A percentile compares a stretch with the other conserved stretches of the same genome.
These are phyloP conservation scores for Chelon labrosus DNA, from an alignment of 2,797 vertebrate species.

Conservation along the genomic window DNA sequence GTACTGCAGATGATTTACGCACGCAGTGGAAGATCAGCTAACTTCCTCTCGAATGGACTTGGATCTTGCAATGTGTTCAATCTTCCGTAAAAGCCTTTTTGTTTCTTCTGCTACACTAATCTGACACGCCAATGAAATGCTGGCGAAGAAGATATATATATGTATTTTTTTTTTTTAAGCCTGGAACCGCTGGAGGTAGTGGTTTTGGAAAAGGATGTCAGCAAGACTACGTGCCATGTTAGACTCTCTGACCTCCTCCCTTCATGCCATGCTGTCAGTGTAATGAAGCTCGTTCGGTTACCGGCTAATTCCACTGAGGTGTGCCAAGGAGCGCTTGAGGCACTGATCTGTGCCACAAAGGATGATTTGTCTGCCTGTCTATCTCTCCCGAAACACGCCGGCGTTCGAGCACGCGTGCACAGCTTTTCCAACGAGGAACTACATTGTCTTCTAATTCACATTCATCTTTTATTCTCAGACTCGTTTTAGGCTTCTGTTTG, in stretches of 20 bases:
- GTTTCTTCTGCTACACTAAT: slow-evolving; percentile 9
- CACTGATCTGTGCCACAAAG: slow-evolving; percentile 37
- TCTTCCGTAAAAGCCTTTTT: not conserved
- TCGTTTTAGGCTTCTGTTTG: slow-evolving; percentile 6
- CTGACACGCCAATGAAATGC: slow-evolving; percentile 18
- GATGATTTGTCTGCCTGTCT: slow-evolving; percentile 11
- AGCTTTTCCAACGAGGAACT: not conserved
- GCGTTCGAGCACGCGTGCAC: too few species aligned
- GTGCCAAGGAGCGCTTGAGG: slow-evolving; percentile 55
- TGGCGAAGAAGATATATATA: not conserved
- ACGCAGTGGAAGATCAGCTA: slow-evolving; percentile 19
- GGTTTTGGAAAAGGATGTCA: slow-evolving; percentile 49
- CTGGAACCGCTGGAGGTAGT: slow-evolving; percentile 37
- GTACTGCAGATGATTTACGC: slow-evolving; percentile 12
- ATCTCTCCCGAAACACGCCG: not conserved
- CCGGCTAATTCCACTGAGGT: slow-evolving; percentile 64
- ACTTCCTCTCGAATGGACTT: slow-evolving; percentile 10
- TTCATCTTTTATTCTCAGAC: not conserved
- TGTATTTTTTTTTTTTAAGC: slow-evolving; percentile 15
- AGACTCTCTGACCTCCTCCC: slow-evolving; percentile 58
- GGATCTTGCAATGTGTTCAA: slow-evolving; percentile 7
- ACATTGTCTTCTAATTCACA: not conserved
- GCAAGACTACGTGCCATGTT: slow-evolving; percentile 41
- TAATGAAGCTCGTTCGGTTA: slow-evolving; percentile 57
- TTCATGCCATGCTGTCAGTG: slow-evolving; percentile 65